Percentiles rank a stretch among this genome's conserved stretches.
phyloP scores from a whole-genome alignment of 2,797 vertebrate species.

The Pelodytes ibericus region DNA sequence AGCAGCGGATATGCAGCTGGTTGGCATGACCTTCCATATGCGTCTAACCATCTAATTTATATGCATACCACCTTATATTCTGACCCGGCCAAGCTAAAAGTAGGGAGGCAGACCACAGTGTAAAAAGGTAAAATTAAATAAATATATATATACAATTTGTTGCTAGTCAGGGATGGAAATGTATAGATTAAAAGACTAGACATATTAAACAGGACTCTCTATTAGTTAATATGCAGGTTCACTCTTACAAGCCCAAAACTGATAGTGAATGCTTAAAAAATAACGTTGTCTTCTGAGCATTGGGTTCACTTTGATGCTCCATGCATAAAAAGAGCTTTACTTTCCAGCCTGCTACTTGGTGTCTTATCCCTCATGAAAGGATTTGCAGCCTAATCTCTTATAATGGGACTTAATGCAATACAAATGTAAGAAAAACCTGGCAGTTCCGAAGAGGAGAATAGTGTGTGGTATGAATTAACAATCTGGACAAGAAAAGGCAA shows the following conservation, averaged over 20 bases:
- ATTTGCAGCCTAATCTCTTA: slow-evolving; percentile 46
- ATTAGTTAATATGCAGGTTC: too few species aligned
- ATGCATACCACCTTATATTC: too few species aligned
- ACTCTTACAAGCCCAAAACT: not conserved
- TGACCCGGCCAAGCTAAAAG: too few species aligned
- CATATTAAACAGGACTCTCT: too few species aligned
- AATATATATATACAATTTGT: too few species aligned
- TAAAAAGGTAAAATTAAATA: too few species aligned
- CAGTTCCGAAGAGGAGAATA: slow-evolving; percentile 40
- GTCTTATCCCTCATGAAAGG: slow-evolving; percentile 52
- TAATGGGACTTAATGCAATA: slow-evolving; percentile 45
- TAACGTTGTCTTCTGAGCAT: slow-evolving; percentile 28
- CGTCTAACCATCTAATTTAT: too few species aligned
- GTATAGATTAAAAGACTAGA: too few species aligned
- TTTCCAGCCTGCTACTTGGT: slow-evolving; percentile 38
- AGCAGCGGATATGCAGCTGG: too few species aligned
- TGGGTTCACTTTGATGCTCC: slow-evolving; percentile 45
- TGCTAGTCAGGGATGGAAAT: too few species aligned
- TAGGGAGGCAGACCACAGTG: too few species aligned
- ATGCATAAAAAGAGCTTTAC: slow-evolving; percentile 44
- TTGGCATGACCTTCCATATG: too few species aligned
- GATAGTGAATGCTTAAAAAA: slow-evolving; percentile 1
- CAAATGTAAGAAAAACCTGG: slow-evolving; percentile 42
- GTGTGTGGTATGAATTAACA: slow-evolving; percentile 38
- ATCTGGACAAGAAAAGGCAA: slow-evolving; percentile 13